phyloP scores from a whole-genome alignment of 37 sponge, comb jelly and placozoan species.

The Eunapius fragilis region DNA sequence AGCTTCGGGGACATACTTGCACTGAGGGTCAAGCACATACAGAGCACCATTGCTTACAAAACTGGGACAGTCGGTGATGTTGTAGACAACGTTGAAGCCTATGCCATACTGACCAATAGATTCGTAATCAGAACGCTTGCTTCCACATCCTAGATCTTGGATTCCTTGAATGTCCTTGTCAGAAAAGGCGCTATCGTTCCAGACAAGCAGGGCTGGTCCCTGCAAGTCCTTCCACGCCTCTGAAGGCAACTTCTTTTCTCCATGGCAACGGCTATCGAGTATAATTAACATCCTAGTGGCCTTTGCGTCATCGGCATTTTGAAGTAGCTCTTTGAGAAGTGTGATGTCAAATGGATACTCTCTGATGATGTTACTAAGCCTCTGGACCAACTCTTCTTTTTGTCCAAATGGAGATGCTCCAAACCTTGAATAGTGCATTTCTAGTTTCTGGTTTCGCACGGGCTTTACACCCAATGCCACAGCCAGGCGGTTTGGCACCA shows the following conservation, averaged over 20 bases:
- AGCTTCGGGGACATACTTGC: conserved; percentile 43
- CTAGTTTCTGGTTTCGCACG: conserved; percentile 32
- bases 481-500: conserved; percentile 16
- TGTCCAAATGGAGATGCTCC: conserved; percentile 39
- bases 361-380: conserved; percentile 68
- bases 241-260: conserved; percentile 23
- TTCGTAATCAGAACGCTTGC: conserved; percentile 67
- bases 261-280: conserved; percentile 67
- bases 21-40: conserved; percentile 84
- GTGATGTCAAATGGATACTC: conserved; percentile 74
- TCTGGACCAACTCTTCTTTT: conserved; percentile 64
- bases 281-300: conserved; percentile 78
- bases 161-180: conserved; percentile 82
- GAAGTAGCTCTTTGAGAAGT: conserved; percentile 88
- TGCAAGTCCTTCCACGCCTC: conserved; percentile 72
- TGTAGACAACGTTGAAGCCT: conserved; percentile 88
- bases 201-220: conserved; percentile 74
- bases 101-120: conserved; percentile 88
- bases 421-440: background rate
- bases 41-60: conserved; percentile 71
- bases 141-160: conserved; percentile 68
- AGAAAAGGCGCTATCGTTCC: conserved; percentile 75
- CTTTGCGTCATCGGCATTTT: conserved; percentile 92
- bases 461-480: conserved; percentile 22
- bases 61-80: conserved; percentile 87